phyloP scores from a whole-genome alignment of 1,140 invertebrate species.

The Uloborus diversus region DNA sequence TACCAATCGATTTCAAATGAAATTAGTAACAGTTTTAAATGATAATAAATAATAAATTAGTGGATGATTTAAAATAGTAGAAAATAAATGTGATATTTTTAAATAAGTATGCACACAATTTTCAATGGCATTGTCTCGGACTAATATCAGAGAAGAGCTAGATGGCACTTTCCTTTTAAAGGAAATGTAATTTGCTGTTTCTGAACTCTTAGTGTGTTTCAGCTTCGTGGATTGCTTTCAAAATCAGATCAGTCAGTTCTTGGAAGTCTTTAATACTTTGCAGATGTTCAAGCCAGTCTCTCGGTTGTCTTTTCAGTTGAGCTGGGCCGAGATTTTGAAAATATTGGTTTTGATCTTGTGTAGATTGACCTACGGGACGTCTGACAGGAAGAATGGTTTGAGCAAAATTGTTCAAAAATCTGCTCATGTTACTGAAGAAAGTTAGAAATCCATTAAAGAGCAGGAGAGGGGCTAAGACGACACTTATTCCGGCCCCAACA shows the following conservation, averaged over 20 bases:
- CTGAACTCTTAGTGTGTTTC: conserved; percentile 6
- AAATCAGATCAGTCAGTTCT: conserved; percentile 24
- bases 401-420: conserved; percentile 37
- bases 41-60: too few relatives aligned
- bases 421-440: conserved; percentile 49
- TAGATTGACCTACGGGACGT: conserved; percentile 6
- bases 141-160: not conserved
- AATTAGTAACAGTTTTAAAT: too few relatives aligned
- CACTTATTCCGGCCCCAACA: conserved; percentile 42
- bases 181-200: not conserved
- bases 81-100: too few relatives aligned
- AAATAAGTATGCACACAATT: too few relatives aligned
- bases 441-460: conserved; percentile 41
- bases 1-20: too few relatives aligned
- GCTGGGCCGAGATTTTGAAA: conserved; percentile 33
- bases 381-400: conserved; percentile 22
- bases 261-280: conserved; percentile 28
- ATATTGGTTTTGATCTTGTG: conserved; percentile 23
- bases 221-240: conserved; percentile 33
- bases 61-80: too few relatives aligned
- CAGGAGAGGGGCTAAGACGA: conserved; percentile 40
- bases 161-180: conserved; percentile 31
- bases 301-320: conserved; percentile 36
- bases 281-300: conserved; percentile 27
- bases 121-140: too few relatives aligned